A percentile compares a stretch with the other conserved stretches of the same genome.
Evolutionary conservation across 2,113 vertebrate species (phyloP).

Genomic region (Leptocoma aspasia): DNA sequence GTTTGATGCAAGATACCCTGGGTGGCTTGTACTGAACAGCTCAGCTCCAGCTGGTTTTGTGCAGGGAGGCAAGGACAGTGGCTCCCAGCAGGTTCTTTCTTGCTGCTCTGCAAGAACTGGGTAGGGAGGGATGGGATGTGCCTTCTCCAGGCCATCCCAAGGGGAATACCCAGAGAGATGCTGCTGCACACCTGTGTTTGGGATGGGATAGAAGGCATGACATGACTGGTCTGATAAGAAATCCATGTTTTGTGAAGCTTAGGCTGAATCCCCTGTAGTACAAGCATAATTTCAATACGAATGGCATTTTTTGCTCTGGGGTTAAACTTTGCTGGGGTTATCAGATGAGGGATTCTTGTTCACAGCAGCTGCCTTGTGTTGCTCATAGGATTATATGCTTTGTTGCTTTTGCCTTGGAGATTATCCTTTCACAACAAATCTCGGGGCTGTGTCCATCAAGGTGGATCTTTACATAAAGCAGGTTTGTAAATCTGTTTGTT

Average conservation of each 20-base stretch:
- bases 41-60: neutral
- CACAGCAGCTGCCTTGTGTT: neutral
- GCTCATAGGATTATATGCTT: neutral
- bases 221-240: neutral
- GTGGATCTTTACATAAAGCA: neutral
- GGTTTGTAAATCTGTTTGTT: neutral
- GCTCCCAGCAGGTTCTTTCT: rapidly evolving
- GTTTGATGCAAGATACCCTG: neutral
- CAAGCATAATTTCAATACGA: neutral
- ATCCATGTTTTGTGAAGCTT: neutral
- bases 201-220: neutral
- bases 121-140: rapidly evolving
- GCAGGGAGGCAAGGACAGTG: neutral
- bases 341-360: neutral
- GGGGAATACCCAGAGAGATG: neutral
- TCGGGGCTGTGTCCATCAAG: neutral
- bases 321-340: neutral
- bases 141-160: neutral
- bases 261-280: neutral
- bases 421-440: neutral
- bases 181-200: neutral
- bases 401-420: neutral
- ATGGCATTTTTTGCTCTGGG: neutral
- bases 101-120: neutral
- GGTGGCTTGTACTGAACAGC: neutral